phyloP scores from a whole-genome alignment of 1,140 invertebrate genomes.

The Oedothorax gibbosus region DNA sequence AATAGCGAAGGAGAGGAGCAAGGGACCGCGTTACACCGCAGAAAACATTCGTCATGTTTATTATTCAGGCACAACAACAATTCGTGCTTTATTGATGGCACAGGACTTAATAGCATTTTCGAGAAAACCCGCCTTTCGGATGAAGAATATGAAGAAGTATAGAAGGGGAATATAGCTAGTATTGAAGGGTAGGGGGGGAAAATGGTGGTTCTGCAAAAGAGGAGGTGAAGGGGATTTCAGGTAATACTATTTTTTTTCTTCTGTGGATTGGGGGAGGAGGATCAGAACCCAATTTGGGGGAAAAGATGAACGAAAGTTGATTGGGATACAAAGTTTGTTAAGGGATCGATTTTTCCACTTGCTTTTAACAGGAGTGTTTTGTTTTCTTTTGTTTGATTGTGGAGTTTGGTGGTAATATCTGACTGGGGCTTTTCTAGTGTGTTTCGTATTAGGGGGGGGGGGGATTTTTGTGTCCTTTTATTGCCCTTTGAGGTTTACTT shows the following conservation, averaged over 20 bases:
- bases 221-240: slow-evolving; percentile 23
- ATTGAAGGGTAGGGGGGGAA: background rate
- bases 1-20: slow-evolving; percentile 20
- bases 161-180: background rate
- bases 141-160: slow-evolving; percentile 18
- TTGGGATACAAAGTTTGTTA: slow-evolving; percentile 56
- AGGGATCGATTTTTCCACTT: slow-evolving; percentile 40
- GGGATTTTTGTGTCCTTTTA: too few species aligned
- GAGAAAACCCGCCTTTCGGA: slow-evolving; percentile 25
- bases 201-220: background rate
- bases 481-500: too few species aligned
- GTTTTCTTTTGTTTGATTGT: slow-evolving; percentile 25
- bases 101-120: slow-evolving; percentile 54
- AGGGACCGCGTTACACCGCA: slow-evolving; percentile 44
- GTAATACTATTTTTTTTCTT: slow-evolving; percentile 37
- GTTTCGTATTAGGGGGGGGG: too few species aligned
- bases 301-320: slow-evolving; percentile 53
- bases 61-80: slow-evolving; percentile 57
- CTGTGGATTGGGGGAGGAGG: slow-evolving; percentile 15
- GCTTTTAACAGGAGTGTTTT: slow-evolving; percentile 1
- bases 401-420: slow-evolving; percentile 55
- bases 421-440: slow-evolving; percentile 19
- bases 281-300: slow-evolving; percentile 34
- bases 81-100: slow-evolving; percentile 58
- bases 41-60: slow-evolving; percentile 59